Conservation (phyloP, 2,113 vertebrate genomes). For the Pluvialis apricaria region DNA sequence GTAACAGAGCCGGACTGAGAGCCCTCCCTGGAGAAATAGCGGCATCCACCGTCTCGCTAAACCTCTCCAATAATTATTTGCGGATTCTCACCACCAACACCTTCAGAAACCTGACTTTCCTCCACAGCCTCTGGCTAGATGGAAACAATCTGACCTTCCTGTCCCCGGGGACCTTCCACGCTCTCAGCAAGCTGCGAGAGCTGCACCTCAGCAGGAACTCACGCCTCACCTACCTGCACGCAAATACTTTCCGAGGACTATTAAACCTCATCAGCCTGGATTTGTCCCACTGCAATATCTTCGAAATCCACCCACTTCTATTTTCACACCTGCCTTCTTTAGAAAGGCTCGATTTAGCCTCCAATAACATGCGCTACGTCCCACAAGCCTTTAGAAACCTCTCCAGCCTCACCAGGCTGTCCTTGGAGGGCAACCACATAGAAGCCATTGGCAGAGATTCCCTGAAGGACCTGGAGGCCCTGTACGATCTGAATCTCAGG, state of each 20-base stretch:
- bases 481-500: conserved; percentile 57
- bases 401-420: conserved; percentile 37
- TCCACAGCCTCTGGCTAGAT: conserved; percentile 64
- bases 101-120: conserved; percentile 59
- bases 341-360: conserved; percentile 46
- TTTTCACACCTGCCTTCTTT: conserved; percentile 63
- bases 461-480: conserved; percentile 42
- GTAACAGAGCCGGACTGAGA: conserved; percentile 46
- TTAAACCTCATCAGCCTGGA: conserved; percentile 60
- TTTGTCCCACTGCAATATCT: conserved; percentile 67
- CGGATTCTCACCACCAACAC: conserved; percentile 25
- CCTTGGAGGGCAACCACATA: conserved; percentile 63
- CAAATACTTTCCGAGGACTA: conserved; percentile 65
- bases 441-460: conserved; percentile 67
- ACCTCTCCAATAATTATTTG: conserved; percentile 61
- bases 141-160: conserved; percentile 68
- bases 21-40: conserved; percentile 50
- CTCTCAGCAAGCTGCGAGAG: conserved; percentile 50
- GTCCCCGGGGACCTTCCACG: conserved; percentile 53
- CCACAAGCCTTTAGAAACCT: conserved; percentile 66
- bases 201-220: conserved; percentile 63
- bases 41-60: conserved; percentile 40
- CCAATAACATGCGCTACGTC: conserved; percentile 60
- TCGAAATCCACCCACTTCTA: conserved; percentile 61
- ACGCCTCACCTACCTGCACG: conserved; percentile 54